Base-by-base conservation (phyloP, 2,113 vertebrate genomes). In the Spermophilus dauricus region DNA sequence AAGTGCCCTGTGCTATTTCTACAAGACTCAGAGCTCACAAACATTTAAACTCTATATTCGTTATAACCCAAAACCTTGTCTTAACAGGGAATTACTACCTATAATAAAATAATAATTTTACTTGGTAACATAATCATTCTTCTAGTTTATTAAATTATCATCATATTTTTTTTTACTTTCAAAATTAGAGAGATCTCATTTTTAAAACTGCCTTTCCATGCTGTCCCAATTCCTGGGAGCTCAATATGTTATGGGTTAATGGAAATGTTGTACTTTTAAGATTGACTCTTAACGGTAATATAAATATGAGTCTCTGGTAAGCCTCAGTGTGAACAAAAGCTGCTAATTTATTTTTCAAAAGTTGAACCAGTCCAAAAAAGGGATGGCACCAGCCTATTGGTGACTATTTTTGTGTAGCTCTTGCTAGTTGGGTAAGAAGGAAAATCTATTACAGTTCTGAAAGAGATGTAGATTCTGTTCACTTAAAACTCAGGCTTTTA, bases 231-330 rank as follows among this genome's bases (percentile, higher is more conserved):
- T 98, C 86, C 45, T 90, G 45, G 82, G 82, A 97, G 28, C 20
- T 95, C 89, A 83, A n/a, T 97, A 86, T 82, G 14, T 89, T 98
- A 86, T 39, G 75, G 80, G 80, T 24, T 96, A 95, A 93, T 97
- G 86, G 92, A 89, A 96, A 42, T 84, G 58, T 86, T 95, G 63
- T 96, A 89, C 91, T 98, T 98, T 98, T 96, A 97, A 97, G 77
- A 88, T 92, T 92, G 80, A 91, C 91, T 94, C 72, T 72, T 92
- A 97, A 96, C 77, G 89, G 28, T 96, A 97, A 90, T 93, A 77
- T 98, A 99, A 98, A 98, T 98, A 98, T 11, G 92, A 92, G 89
- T 94, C 65, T 97, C 98, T 98, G 98, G 96, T 96, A 98, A 98
- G 82, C 65, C 14, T 98, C 97, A 96, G 17, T 80, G 30, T 96